These are phyloP conservation scores for Artemisiospiza belli DNA, from an alignment of 2,113 vertebrate genomes.

Conservation along the genomic window DNA sequence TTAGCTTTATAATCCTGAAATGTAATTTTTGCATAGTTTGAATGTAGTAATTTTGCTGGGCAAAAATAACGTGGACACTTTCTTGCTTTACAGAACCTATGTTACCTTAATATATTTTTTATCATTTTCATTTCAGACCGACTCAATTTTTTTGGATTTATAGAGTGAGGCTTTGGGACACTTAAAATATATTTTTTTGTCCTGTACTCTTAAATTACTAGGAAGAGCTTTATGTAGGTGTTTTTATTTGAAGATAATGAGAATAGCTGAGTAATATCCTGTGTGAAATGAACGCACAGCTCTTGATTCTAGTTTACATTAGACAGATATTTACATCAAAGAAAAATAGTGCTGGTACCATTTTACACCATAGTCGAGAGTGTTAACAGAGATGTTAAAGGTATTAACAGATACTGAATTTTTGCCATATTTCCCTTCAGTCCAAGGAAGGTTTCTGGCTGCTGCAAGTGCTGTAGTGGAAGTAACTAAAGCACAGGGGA, in stretches of 20 bases:
- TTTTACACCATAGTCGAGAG: background rate
- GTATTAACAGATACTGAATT: background rate
- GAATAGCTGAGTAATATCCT: slow-evolving; percentile 10
- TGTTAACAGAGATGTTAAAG: background rate
- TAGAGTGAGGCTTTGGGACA: background rate
- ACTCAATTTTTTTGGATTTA: background rate
- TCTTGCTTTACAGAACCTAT: background rate
- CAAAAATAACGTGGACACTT: background rate
- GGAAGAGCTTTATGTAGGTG: background rate
- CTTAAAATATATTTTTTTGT: background rate
- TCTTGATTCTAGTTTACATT: background rate
- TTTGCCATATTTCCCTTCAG: background rate
- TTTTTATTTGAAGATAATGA: slow-evolving; percentile 9
- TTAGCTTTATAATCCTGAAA: background rate
- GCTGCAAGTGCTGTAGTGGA: background rate
- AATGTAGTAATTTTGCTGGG: background rate
- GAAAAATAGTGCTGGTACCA: background rate
- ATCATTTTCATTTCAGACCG: background rate
- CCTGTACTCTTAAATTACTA: background rate
- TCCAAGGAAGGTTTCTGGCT: background rate
- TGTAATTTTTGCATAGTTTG: background rate
- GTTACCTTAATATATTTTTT: background rate
- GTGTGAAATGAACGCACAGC: background rate
- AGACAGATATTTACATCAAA: slow-evolving; percentile 9
- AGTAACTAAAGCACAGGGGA: background rate